Percentiles rank a stretch among this genome's conserved stretches.
Evolutionary conservation across 2,797 vertebrate species (phyloP).

Genomic region (Fratercula arctica): DNA sequence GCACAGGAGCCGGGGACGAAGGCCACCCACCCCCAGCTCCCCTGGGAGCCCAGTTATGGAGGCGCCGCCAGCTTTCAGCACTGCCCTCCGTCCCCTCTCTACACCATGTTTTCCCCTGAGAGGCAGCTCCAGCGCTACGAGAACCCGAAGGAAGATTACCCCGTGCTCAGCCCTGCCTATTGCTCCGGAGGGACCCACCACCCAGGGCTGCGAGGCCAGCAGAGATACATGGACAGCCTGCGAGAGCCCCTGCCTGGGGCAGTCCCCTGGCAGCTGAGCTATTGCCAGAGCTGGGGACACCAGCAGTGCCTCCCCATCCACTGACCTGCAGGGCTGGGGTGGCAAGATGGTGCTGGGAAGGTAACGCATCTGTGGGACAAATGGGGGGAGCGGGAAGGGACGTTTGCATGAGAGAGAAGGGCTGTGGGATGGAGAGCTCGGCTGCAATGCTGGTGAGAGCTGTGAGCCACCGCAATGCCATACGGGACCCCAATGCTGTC

Average conservation of each 20-base stretch:
- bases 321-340: background rate
- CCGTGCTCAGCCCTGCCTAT: background rate
- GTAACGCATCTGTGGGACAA: background rate
- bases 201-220: conserved; percentile 70
- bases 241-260: conserved; percentile 65
- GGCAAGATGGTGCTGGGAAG: background rate
- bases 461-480: fast-evolving
- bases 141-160: background rate
- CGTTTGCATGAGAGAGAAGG: background rate
- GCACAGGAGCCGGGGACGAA: background rate
- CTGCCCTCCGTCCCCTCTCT: conserved; percentile 49
- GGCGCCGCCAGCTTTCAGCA: background rate
- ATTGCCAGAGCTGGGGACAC: conserved; percentile 75
- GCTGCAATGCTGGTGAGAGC: background rate
- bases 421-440: background rate
- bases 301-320: conserved; percentile 76
- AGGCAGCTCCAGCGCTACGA: background rate
- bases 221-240: conserved; percentile 71
- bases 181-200: conserved; percentile 69
- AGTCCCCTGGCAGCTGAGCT: conserved; percentile 82
- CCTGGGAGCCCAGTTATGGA: background rate
- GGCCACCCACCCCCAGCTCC: background rate
- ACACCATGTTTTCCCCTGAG: conserved; percentile 45
- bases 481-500: background rate
- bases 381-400: background rate